Conservation (phyloP, 1,140 invertebrate species). For the Drosophila subobscura region DNA sequence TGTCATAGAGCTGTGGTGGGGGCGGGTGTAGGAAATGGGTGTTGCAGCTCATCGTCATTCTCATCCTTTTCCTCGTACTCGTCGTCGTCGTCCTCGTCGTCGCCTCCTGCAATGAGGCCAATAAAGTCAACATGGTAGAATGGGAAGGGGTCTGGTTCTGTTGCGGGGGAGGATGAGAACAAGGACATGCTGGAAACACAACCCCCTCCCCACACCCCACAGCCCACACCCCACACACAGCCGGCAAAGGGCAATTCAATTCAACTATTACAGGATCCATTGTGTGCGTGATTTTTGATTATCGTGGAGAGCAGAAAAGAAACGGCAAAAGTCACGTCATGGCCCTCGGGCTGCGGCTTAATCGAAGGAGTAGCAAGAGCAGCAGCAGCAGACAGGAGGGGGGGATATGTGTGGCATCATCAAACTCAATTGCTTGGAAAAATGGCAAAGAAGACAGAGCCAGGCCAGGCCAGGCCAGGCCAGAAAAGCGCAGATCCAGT, state of each 20-base stretch:
- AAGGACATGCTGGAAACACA: slow-evolving; percentile 17
- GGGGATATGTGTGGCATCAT: slow-evolving; percentile 63
- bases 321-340: slow-evolving; percentile 67
- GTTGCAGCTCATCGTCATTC: slow-evolving; percentile 15
- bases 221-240: slow-evolving; percentile 1
- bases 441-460: slow-evolving; percentile 58
- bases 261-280: slow-evolving; percentile 75
- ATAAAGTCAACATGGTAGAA: slow-evolving; percentile 63
- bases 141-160: too few species aligned
- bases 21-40: slow-evolving; percentile 26
- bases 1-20: slow-evolving; percentile 59
- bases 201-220: too few species aligned
- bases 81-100: slow-evolving; percentile 32
- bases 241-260: slow-evolving; percentile 66
- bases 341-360: slow-evolving; percentile 62
- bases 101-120: slow-evolving; percentile 70
- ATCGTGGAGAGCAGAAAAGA: slow-evolving; percentile 42
- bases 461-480: background rate
- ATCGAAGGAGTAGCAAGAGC: slow-evolving; percentile 47
- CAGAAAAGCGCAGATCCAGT: too few species aligned
- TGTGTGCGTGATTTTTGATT: slow-evolving; percentile 70
- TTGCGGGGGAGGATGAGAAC: background rate
- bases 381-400: slow-evolving; percentile 6
- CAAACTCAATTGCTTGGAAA: slow-evolving; percentile 83
- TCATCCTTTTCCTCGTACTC: slow-evolving; percentile 14